These are phyloP conservation scores for Sinosuthora webbiana DNA, from an alignment of 2,113 vertebrate species.

Conservation along the genomic window DNA sequence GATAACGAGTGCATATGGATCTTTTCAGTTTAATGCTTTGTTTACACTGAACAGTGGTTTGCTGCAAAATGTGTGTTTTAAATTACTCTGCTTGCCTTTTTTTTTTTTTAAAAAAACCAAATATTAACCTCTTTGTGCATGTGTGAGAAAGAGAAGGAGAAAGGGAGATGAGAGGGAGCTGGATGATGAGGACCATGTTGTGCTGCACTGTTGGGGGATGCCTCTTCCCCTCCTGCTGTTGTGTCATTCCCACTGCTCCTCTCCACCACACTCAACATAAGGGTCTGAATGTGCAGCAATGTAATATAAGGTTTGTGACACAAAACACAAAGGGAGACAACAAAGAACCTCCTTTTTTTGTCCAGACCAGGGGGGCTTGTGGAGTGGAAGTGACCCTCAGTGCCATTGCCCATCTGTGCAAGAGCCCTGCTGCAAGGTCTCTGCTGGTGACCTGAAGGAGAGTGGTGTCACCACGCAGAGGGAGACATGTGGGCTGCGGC, in stretches of 20 bases:
- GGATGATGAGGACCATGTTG: background rate
- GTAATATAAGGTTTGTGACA: background rate
- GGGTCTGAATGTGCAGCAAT: background rate
- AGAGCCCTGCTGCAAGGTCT: background rate
- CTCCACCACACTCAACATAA: background rate
- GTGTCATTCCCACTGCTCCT: background rate
- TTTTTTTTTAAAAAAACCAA: background rate
- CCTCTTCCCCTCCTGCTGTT: background rate
- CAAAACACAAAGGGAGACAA: background rate
- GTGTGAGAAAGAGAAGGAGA: background rate
- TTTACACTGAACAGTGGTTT: conserved; percentile 60
- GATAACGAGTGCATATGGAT: conserved; percentile 65
- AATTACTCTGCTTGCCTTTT: conserved; percentile 26
- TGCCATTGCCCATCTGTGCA: background rate
- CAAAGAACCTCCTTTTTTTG: background rate
- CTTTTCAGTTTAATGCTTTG: conserved; percentile 70
- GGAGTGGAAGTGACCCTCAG: background rate
- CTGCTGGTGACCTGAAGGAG: background rate
- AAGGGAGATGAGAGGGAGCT: conserved; percentile 2
- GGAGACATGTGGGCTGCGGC: background rate
- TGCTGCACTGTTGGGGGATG: background rate
- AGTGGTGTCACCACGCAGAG: rapidly evolving
- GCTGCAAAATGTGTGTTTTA: conserved; percentile 55
- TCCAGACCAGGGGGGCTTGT: background rate
- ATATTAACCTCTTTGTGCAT: conserved; percentile 31